Percentiles rank a stretch among this genome's conserved stretches.
Evolutionary conservation across 2,113 vertebrate species (phyloP).

Genomic region (Circaetus cinerascens): DNA sequence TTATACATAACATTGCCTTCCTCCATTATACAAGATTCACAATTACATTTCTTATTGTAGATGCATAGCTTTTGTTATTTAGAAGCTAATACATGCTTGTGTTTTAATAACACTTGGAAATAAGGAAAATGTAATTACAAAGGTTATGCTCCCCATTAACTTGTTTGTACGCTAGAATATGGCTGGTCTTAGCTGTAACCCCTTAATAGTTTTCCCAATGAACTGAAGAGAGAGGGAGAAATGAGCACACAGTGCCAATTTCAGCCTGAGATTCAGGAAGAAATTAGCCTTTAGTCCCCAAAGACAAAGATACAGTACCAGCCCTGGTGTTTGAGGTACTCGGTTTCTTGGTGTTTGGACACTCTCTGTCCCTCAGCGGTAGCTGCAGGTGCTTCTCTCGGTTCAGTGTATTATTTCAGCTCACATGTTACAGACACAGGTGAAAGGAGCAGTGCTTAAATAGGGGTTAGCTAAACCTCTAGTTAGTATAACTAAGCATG

Average conservation of each 20-base stretch:
- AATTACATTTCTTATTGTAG: neutral
- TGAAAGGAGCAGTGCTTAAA: neutral
- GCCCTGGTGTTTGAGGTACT: neutral
- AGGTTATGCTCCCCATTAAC: neutral
- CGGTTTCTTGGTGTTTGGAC: neutral
- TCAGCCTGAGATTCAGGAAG: neutral
- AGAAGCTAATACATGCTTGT: neutral
- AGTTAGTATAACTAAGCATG: neutral
- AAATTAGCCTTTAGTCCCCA: neutral
- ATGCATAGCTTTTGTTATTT: neutral
- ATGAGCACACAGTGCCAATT: neutral
- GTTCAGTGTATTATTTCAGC: neutral
- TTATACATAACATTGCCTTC: neutral
- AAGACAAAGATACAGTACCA: neutral
- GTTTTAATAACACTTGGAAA: neutral
- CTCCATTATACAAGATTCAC: neutral
- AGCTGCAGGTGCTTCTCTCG: neutral
- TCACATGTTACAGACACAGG: neutral
- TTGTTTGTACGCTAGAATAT: neutral
- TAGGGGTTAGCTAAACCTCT: neutral
- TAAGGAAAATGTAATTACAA: neutral
- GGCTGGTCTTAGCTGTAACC: neutral
- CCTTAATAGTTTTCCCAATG: neutral
- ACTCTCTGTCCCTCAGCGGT: neutral
- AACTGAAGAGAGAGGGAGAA: neutral